Evolutionary conservation across 2,888 invertebrate genomes (phyloP), one percentile per base, ranked within the genome.

Genomic region (Abrostola triplasia): DNA sequence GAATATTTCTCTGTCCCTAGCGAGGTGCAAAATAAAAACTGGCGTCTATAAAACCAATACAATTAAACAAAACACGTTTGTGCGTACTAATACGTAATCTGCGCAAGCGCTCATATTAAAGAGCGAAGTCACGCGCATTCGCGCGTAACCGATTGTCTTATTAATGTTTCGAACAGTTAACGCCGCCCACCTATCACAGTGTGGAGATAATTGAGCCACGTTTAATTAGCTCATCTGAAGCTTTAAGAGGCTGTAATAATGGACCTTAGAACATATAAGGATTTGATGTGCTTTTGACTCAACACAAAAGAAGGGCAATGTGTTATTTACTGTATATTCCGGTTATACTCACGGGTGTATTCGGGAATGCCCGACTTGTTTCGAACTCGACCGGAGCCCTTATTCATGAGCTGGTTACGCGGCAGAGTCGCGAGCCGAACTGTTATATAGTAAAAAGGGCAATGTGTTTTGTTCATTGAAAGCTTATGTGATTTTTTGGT

Each of bases 101-200:
- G 35, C 62, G 59, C 68, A 55, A 64, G 65, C 62, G 77, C 63
- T 71, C 69, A 69, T 73, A 78, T 77, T 73, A 71, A 72, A 81
- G 54, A 66, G 71, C 66, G 36, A 52, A 73, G 60, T 74, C 73
- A 74, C 62, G 76, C 69, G 80, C 80, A 77, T 58, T 77, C 67
- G 67, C 40, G 80, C 80, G 78, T 78, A 74, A 55, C 79, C 64
- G 64, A 79, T 78, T 79, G 80, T 77, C 87, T 88, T 86, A 90
- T 89, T 90, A 90, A 85, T 83, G 79, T 80, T 75, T 75, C 66
- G 75, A 80, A 88, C 88, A 83, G 86, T 88, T 83, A 85, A 55
- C 73, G 70, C 83, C 89, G 85, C 89, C 89, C 82, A 86, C 85
- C 84, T 82, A 84, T 83, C 76, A 67, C 36, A 59, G 44, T 41